Conservation (phyloP, 2,888 invertebrate genomes). For the Sussaba pulchella region DNA sequence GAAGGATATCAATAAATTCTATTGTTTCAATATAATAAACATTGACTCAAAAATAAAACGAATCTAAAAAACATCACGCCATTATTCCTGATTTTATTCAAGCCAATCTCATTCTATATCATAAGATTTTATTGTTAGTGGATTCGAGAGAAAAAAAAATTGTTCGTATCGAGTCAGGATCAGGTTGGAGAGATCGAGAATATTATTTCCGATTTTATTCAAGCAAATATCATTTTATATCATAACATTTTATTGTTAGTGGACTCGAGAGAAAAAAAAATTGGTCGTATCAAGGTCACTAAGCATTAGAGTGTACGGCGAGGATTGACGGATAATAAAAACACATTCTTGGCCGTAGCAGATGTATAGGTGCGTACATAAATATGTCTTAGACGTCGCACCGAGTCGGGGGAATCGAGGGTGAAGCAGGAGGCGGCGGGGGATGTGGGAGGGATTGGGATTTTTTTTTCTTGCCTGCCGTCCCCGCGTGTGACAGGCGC, state of each 20-base stretch:
- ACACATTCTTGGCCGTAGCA: too few species aligned
- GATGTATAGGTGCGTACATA: neutral
- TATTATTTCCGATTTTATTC: neutral
- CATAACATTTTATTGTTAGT: neutral
- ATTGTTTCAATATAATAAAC: too few species aligned
- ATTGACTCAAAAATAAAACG: too few species aligned
- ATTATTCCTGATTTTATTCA: too few species aligned
- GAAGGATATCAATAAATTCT: neutral
- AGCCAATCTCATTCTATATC: too few species aligned
- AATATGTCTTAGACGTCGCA: neutral
- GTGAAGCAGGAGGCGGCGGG: slow-evolving; percentile 34
- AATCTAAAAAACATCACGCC: too few species aligned
- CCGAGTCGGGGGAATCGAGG: slow-evolving; percentile 29
- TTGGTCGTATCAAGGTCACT: slow-evolving; percentile 1
- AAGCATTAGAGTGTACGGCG: neutral
- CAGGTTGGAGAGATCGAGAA: neutral
- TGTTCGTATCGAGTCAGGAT: too few species aligned
- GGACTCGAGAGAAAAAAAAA: neutral
- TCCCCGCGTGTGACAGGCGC: slow-evolving; percentile 61
- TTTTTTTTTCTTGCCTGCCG: slow-evolving; percentile 53
- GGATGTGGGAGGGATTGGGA: slow-evolving; percentile 40
- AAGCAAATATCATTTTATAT: too few species aligned
- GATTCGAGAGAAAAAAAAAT: too few species aligned
- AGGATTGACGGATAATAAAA: neutral
- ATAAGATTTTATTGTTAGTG: too few species aligned